Conservation (phyloP, 2,113 vertebrate genomes). For the Opisthocomus hoazin region DNA sequence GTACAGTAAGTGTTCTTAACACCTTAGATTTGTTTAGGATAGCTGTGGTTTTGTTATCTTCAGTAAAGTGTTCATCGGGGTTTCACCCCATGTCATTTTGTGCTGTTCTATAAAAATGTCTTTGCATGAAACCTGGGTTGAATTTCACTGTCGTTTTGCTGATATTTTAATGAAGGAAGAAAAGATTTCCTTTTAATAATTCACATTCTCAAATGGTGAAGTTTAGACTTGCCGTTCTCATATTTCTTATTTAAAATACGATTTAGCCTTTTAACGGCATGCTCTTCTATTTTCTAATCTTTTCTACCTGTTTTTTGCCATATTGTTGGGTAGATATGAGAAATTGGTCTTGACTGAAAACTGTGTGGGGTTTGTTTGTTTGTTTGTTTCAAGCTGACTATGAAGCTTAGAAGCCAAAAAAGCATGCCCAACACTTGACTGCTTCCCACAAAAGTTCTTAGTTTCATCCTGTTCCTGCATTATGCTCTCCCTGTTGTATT, state of each 20-base stretch:
- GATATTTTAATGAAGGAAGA: background rate
- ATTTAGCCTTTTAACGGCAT: background rate
- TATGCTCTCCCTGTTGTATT: background rate
- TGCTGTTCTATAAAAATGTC: background rate
- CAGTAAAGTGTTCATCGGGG: background rate
- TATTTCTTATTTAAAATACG: background rate
- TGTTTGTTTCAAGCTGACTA: background rate
- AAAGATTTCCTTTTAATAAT: background rate
- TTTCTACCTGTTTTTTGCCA: background rate
- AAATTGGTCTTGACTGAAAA: background rate
- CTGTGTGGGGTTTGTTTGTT: background rate
- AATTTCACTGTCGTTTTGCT: background rate
- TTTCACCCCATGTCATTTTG: background rate
- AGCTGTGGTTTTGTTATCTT: background rate
- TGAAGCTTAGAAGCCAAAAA: background rate
- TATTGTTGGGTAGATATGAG: background rate
- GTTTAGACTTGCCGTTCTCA: background rate
- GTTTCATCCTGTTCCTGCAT: background rate
- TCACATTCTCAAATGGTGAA: background rate
- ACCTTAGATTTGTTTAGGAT: background rate
- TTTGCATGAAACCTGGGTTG: background rate
- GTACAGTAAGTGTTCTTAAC: background rate
- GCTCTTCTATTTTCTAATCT: background rate
- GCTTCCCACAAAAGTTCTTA: background rate
- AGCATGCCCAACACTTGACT: background rate